Percentiles rank a stretch among this genome's conserved stretches.
These are phyloP conservation scores for Drosophila planitibia DNA, from an alignment of 2,888 invertebrate species.

Conservation along the genomic window DNA sequence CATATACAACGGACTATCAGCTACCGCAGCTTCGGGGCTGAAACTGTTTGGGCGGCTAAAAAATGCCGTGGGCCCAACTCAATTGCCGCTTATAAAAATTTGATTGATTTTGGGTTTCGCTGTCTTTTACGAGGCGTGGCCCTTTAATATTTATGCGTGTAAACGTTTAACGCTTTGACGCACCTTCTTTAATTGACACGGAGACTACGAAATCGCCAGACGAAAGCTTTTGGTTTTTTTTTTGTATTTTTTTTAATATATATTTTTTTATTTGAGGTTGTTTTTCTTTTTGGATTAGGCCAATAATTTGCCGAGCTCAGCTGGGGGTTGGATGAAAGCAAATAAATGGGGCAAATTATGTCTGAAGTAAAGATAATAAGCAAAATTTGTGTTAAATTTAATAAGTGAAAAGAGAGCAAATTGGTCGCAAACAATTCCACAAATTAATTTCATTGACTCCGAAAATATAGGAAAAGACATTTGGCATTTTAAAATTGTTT, in stretches of 20 bases:
- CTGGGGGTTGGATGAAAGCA: constrained; percentile 32
- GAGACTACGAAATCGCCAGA: constrained; percentile 5
- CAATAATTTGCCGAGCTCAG: constrained; percentile 18
- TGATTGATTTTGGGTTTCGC: constrained; percentile 60
- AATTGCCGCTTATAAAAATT: constrained; percentile 60
- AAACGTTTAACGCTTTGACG: constrained; percentile 61
- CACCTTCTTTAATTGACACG: constrained; percentile 32
- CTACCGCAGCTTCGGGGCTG: constrained; percentile 3
- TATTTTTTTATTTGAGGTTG: background rate
- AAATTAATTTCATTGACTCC: background rate
- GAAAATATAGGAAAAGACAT: background rate
- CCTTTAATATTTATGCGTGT: constrained; percentile 68
- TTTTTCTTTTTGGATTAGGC: constrained; percentile 8
- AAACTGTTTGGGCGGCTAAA: constrained; percentile 15
- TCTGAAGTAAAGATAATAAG: constrained; percentile 3
- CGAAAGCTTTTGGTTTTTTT: constrained; percentile 2
- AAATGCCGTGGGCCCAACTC: constrained; percentile 44
- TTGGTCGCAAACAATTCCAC: background rate
- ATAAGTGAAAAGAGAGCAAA: background rate
- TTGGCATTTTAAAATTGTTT: background rate
- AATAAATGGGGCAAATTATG: constrained; percentile 20
- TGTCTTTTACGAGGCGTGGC: constrained; percentile 7
- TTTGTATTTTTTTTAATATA: too few species aligned
- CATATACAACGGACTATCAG: constrained; percentile 14
- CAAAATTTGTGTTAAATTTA: background rate